Evolutionary conservation across 1,140 invertebrate species (phyloP).

Genomic region (Aphelinus atriplicis): DNA sequence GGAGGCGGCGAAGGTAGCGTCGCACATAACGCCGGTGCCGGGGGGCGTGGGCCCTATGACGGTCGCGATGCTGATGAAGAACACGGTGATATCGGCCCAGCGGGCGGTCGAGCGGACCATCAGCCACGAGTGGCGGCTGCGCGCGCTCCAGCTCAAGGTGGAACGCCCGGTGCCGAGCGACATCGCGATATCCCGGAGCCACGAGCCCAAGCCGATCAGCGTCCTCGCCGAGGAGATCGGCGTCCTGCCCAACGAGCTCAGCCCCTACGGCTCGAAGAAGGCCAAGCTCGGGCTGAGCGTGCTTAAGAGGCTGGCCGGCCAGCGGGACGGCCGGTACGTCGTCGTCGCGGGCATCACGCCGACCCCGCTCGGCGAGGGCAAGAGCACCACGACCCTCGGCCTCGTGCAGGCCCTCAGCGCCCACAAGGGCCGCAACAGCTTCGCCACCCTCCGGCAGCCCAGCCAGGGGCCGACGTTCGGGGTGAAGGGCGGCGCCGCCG

Average conservation of each 20-base stretch:
- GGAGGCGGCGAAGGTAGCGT: constrained; percentile 81
- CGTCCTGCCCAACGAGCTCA: constrained; percentile 82
- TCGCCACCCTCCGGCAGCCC: constrained; percentile 97
- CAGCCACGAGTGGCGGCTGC: constrained; percentile 73
- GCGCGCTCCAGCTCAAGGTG: constrained; percentile 70
- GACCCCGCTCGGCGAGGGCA: constrained; percentile 96
- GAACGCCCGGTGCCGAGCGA: constrained; percentile 84
- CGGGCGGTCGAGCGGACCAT: constrained; percentile 69
- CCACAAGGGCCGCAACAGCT: constrained; percentile 85
- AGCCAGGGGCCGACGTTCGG: constrained; percentile 99
- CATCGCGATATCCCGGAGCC: constrained; percentile 87
- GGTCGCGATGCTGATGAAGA: constrained; percentile 97
- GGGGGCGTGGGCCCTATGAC: constrained; percentile 99
- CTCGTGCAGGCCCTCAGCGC: constrained; percentile 91
- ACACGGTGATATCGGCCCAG: constrained; percentile 88
- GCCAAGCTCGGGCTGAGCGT: constrained; percentile 92
- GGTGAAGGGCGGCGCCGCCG: constrained; percentile 96
- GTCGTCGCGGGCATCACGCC: constrained; percentile 97
- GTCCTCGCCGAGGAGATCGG: constrained; percentile 87
- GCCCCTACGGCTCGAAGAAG: constrained; percentile 92
- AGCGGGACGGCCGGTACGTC: constrained; percentile 89
- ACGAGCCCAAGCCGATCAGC: constrained; percentile 87
- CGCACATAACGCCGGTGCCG: constrained; percentile 95
- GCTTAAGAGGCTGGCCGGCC: constrained; percentile 77
- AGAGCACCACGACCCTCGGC: constrained; percentile 95